These are phyloP conservation scores for Theretra japonica DNA, from an alignment of 2,888 invertebrate species.

Conservation along the genomic window DNA sequence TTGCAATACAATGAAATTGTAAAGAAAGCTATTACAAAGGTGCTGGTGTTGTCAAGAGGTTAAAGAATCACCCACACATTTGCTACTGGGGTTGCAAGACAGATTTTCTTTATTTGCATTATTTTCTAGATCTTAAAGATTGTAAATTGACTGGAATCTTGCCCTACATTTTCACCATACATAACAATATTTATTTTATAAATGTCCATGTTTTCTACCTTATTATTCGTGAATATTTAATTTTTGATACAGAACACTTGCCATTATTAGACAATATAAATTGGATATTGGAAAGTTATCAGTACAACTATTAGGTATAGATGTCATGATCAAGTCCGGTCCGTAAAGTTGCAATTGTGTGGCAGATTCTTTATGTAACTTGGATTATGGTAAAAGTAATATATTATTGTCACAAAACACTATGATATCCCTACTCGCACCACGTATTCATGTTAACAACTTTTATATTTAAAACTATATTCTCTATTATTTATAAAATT, in stretches of 20 bases:
- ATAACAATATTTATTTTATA: too few species aligned
- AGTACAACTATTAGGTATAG: not conserved
- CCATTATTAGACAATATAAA: too few species aligned
- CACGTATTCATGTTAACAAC: slow-evolving; percentile 26
- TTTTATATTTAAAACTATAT: slow-evolving; percentile 26
- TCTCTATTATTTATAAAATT: slow-evolving; percentile 33
- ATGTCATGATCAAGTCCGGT: not conserved
- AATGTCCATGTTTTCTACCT: too few species aligned
- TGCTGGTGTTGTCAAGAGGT: slow-evolving; percentile 25
- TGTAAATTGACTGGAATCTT: not conserved
- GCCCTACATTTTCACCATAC: not conserved
- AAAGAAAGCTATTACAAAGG: slow-evolving; percentile 25
- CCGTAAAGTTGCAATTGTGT: slow-evolving; percentile 3
- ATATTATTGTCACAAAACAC: slow-evolving; percentile 28
- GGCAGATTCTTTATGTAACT: slow-evolving; percentile 19
- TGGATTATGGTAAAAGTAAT: slow-evolving; percentile 21
- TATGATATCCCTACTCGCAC: slow-evolving; percentile 28
- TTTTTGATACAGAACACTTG: too few species aligned
- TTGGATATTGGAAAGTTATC: too few species aligned
- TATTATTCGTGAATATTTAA: too few species aligned
- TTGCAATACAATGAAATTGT: slow-evolving; percentile 13
- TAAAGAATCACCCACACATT: slow-evolving; percentile 8
- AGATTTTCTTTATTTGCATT: not conserved
- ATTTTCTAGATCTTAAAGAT: not conserved
- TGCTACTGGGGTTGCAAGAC: not conserved